Evolutionary conservation across 2,888 invertebrate genomes (phyloP), one percentile per base, ranked within the genome.

Genomic region (Athalia rosae): DNA sequence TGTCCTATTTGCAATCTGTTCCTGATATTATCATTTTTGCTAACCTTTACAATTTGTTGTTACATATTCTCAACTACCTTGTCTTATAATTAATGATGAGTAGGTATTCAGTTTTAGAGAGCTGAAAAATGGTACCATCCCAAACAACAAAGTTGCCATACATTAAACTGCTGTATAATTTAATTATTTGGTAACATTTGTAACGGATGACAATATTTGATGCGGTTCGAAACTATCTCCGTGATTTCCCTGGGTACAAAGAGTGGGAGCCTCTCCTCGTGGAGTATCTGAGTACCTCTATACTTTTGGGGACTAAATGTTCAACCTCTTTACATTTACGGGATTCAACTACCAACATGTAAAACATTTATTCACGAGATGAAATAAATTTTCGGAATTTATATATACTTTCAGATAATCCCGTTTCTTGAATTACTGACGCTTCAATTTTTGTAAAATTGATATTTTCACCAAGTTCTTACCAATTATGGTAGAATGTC

Each of bases 371-470:
- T 73, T 8, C 45, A 73, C 41, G 56, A 73, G 7, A 59, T 41
- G 6, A 63, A 63, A 50, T 13, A 61, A 61, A 74, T 74, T 61
- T 28, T 41, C 9, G 48, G 74, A 74, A 74, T 74, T 61, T 74
- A 58, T 74, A 61, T 74, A 74, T 74, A 74, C 74, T 74, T 48
- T 61, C 48, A 4, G 28, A 61, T 8, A 61, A 61, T 62, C 74
- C 28, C n/a, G 15, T 13, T 15, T 11, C 45, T 15, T 13, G 0
- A 6, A 43, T 41, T 41, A 43, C 8, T 8, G 41, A 53, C 53
- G 4, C 0, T 48, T 13, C 28, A n/a, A 11, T 8, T 11, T 4
- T n/a, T 67, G 41, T n/a, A 3, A 15, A 9, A 66, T 66, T 53
- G 11, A 41, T 6, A 50, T 5, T 8, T 56, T n/a, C 11, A 48